Evolutionary conservation across 2,797 vertebrate species (phyloP), one percentile per base, ranked within the genome.

Genomic region (Potorous gilbertii): DNA sequence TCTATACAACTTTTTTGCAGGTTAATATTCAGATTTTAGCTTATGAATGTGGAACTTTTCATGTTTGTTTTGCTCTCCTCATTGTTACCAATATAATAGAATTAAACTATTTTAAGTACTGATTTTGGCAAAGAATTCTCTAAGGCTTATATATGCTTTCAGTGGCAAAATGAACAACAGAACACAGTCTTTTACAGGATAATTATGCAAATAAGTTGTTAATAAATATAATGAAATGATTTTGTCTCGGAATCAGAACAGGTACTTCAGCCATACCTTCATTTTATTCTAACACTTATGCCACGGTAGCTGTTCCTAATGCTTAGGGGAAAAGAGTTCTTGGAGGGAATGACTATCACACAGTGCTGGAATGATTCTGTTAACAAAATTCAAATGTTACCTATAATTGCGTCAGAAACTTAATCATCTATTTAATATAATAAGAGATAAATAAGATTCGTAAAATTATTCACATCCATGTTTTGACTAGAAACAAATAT

Each of bases 51-150:
- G 93, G 56, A 56, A 59, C 96, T 96, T 97, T 97, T 97, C 46
- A 2, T 96, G 96, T 97, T 98, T 97, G 96, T 97, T 98, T 98
- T 98, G 96, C 96, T 96, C 95, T 66, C 93, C 90, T 62, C 66
- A 24, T 90, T 97, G 95, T 97, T 98, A 98, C 97, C 96, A 98
- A 97, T 93, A 97, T 95, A 98, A 97, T 97, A 98, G 95, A 97
- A 96, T 96, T 95, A 95, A 5, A 97, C 96, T 96, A 97, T 97
- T 98, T 98, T 98, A 97, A 96, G 95, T 98, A 97, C 97, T 98
- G 96, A 57, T 98, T 98, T 98, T 98, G 98, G 98, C 97, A 96
- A 46, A 62, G 89, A 87, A 97, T 81, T 56, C 91, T 95, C 56
- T 50, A 94, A 97, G 93, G 96, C 97, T 97, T 96, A 96, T 95